phyloP scores from a whole-genome alignment of 2,888 invertebrate species.

The Acheta domesticus region DNA sequence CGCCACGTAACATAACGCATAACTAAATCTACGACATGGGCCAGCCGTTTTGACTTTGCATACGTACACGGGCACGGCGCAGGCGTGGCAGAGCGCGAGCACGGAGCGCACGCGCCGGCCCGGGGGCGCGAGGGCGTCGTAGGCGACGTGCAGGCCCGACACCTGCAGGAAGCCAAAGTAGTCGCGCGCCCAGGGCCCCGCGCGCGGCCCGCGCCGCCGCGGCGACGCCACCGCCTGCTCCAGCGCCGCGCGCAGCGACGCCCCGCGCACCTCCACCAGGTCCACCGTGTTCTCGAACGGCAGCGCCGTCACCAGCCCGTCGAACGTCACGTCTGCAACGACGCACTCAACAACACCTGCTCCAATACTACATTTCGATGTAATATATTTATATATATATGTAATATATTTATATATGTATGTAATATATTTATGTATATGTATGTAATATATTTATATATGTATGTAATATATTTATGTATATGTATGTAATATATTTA shows the following conservation, averaged over 20 bases:
- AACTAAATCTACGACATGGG: too few relatives aligned
- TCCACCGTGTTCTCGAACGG: constrained; percentile 77
- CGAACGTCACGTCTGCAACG: constrained; percentile 64
- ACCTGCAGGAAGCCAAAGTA: constrained; percentile 4
- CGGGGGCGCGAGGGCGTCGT: constrained; percentile 57
- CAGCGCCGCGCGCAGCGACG: constrained; percentile 58
- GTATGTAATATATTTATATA: too few relatives aligned
- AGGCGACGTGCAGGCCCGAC: constrained; percentile 58
- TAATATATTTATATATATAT: background rate
- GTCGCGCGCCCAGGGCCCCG: background rate
- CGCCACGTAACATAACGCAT: too few relatives aligned
- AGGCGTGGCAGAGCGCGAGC: constrained; percentile 59
- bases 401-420: too few relatives aligned
- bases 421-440: too few relatives aligned
- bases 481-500: too few relatives aligned
- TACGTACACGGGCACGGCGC: constrained; percentile 54
- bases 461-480: too few relatives aligned
- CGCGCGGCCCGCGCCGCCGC: background rate
- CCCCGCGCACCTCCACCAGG: constrained; percentile 65
- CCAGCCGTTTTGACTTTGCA: too few relatives aligned
- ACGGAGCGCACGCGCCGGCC: constrained; percentile 57
- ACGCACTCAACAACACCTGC: background rate
- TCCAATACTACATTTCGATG: too few relatives aligned
- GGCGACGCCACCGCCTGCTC: constrained; percentile 43
- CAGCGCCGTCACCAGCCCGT: constrained; percentile 62